Evolutionary conservation across 2,113 vertebrate genomes (phyloP).

Genomic region (Malurus melanocephalus): DNA sequence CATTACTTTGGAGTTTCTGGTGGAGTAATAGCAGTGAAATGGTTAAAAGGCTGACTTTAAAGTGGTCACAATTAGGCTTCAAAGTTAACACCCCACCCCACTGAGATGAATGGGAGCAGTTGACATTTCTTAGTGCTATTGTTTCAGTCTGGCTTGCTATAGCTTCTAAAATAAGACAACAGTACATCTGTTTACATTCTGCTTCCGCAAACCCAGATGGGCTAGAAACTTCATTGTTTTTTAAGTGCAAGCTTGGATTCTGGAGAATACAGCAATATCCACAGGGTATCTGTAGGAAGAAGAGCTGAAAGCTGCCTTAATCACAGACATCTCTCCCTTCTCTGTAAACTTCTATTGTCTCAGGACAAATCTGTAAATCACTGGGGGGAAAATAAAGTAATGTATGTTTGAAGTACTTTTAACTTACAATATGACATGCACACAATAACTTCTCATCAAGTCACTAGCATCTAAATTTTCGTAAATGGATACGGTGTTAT

Average conservation of each 20-base stretch:
- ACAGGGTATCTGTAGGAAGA: constrained; percentile 54
- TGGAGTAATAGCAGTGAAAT: constrained; percentile 32
- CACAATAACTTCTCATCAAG: not conserved
- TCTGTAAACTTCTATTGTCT: constrained; percentile 20
- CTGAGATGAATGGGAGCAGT: constrained; percentile 68
- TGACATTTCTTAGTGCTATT: constrained; percentile 66
- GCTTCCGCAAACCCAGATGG: constrained; percentile 65
- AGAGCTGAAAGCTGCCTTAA: constrained; percentile 29
- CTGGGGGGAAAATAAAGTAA: not conserved
- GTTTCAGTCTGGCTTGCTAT: constrained; percentile 63
- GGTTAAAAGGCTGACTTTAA: constrained; percentile 67
- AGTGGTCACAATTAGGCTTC: constrained; percentile 63
- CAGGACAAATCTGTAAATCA: not conserved
- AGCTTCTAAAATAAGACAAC: constrained; percentile 69
- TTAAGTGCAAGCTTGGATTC: constrained; percentile 41
- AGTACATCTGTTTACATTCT: constrained; percentile 69
- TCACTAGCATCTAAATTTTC: not conserved
- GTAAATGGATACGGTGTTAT: not conserved
- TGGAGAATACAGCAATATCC: constrained; percentile 48
- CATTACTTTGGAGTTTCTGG: constrained; percentile 51
- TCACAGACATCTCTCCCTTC: not conserved
- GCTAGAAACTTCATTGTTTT: constrained; percentile 56
- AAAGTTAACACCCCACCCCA: constrained; percentile 70
- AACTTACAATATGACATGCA: not conserved
- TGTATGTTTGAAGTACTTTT: constrained; percentile 1